Evolutionary conservation across 2,888 invertebrate genomes (phyloP).

Genomic region (Uloborus plumipes): DNA sequence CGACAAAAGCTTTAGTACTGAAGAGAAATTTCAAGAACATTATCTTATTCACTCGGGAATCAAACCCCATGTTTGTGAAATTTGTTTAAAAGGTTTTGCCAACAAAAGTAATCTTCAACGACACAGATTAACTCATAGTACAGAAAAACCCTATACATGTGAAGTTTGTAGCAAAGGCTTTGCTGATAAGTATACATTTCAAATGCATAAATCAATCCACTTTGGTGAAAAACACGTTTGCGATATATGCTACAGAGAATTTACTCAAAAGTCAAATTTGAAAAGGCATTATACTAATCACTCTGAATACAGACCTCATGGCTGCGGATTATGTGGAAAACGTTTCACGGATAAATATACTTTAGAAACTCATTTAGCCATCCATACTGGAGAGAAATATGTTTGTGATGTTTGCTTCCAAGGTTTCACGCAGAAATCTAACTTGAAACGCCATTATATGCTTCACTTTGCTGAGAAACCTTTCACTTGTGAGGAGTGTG

Average conservation of each 20-base stretch:
- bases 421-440: slow-evolving; percentile 55
- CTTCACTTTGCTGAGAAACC: slow-evolving; percentile 50
- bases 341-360: slow-evolving; percentile 59
- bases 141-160: slow-evolving; percentile 44
- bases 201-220: slow-evolving; percentile 51
- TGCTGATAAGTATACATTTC: slow-evolving; percentile 55
- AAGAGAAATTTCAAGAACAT: slow-evolving; percentile 60
- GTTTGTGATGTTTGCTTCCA: slow-evolving; percentile 55
- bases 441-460: slow-evolving; percentile 51
- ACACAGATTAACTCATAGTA: slow-evolving; percentile 43
- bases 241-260: slow-evolving; percentile 51
- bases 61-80: slow-evolving; percentile 47
- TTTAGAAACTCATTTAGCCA: slow-evolving; percentile 47
- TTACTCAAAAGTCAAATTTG: slow-evolving; percentile 56
- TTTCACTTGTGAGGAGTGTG: slow-evolving; percentile 50
- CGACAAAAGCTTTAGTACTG: slow-evolving; percentile 38
- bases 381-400: slow-evolving; percentile 51
- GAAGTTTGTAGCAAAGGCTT: slow-evolving; percentile 46
- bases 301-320: slow-evolving; percentile 47
- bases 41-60: slow-evolving; percentile 55
- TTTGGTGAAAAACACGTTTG: slow-evolving; percentile 50
- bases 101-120: slow-evolving; percentile 56
- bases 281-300: slow-evolving; percentile 53
- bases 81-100: slow-evolving; percentile 50
- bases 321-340: slow-evolving; percentile 47